Percentiles rank a stretch among this genome's conserved stretches.
phyloP scores from a whole-genome alignment of 2,888 invertebrate genomes.

The Oegoconia quadripuncta region DNA sequence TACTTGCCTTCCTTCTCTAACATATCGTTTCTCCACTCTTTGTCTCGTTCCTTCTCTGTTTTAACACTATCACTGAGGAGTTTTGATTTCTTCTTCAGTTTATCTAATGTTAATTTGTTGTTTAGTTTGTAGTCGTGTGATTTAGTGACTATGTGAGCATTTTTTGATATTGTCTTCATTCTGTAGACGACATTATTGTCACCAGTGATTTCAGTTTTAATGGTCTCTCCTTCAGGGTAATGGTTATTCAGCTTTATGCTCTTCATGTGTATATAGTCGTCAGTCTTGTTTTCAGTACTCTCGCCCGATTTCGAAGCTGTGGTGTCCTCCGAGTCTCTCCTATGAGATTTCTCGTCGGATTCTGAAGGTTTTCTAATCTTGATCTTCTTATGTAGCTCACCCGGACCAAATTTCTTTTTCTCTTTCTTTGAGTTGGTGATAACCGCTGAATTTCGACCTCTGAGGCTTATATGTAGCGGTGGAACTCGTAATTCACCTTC shows the following conservation, averaged over 20 bases:
- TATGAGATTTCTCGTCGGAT: slow-evolving; percentile 54
- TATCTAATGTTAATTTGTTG: slow-evolving; percentile 57
- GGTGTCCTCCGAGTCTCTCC: slow-evolving; percentile 56
- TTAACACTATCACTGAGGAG: slow-evolving; percentile 51
- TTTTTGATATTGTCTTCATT: slow-evolving; percentile 72
- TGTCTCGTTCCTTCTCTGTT: slow-evolving; percentile 59
- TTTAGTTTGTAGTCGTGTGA: slow-evolving; percentile 62
- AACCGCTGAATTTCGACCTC: slow-evolving; percentile 91
- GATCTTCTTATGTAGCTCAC: slow-evolving; percentile 75
- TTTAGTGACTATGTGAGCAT: slow-evolving; percentile 73
- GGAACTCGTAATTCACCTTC: slow-evolving; percentile 90
- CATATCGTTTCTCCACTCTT: slow-evolving; percentile 80
- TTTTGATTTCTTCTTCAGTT: slow-evolving; percentile 68
- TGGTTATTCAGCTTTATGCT: slow-evolving; percentile 65
- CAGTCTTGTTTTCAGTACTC: slow-evolving; percentile 60
- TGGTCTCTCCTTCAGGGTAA: slow-evolving; percentile 49
- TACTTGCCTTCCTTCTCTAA: slow-evolving; percentile 77
- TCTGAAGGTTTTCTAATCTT: slow-evolving; percentile 69
- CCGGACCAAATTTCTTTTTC: slow-evolving; percentile 76
- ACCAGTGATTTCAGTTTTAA: slow-evolving; percentile 62
- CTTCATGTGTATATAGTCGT: slow-evolving; percentile 62
- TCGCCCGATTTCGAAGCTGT: slow-evolving; percentile 53
- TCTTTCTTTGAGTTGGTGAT: slow-evolving; percentile 88
- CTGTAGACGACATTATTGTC: slow-evolving; percentile 66
- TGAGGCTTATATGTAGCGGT: slow-evolving; percentile 91